Conservation (phyloP, 2,797 vertebrate species). For the Cyclura pinguis region DNA sequence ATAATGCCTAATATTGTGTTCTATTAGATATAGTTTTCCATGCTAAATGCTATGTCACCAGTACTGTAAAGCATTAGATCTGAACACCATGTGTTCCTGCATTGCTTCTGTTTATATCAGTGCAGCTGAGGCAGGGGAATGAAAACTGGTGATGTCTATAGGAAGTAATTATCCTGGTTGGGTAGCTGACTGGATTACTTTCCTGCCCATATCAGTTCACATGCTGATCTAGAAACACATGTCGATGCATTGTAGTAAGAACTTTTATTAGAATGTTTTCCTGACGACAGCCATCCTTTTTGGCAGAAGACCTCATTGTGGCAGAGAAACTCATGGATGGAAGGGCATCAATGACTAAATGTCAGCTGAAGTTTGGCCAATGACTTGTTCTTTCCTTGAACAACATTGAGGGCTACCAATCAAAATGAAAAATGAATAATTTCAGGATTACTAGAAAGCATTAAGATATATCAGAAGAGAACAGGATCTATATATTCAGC, state of each 20-base stretch:
- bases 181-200: not conserved
- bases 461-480: not conserved
- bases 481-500: not conserved
- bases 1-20: slow-evolving; percentile 9
- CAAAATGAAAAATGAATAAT: not conserved
- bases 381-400: not conserved
- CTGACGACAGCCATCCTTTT: not conserved
- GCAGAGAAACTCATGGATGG: not conserved
- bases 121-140: not conserved
- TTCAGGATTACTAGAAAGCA: not conserved
- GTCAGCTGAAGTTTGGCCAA: not conserved
- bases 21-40: not conserved
- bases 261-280: not conserved
- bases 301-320: not conserved
- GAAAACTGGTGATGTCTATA: not conserved
- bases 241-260: not conserved
- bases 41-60: not conserved
- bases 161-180: not conserved
- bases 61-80: not conserved
- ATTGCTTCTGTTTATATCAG: not conserved
- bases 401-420: not conserved
- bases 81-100: not conserved
- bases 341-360: not conserved
- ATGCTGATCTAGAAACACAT: not conserved
- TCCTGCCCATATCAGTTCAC: not conserved